Percentiles rank a stretch among this genome's conserved stretches.
These are phyloP conservation scores for Ginglymostoma cirratum DNA, from an alignment of 2,113 vertebrate species.

Conservation along the genomic window DNA sequence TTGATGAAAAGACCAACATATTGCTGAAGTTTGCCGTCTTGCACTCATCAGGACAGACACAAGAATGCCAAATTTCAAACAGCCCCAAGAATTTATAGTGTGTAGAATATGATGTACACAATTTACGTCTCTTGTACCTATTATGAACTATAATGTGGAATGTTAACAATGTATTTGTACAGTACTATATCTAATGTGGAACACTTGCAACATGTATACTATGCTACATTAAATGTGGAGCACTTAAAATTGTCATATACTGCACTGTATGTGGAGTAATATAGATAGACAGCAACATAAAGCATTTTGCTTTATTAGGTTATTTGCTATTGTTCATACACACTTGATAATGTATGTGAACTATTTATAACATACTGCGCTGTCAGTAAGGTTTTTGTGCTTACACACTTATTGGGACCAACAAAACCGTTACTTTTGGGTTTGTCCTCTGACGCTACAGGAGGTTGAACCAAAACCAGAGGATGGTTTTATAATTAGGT, in stretches of 20 bases:
- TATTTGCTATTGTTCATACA: neutral
- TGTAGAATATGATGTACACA: neutral
- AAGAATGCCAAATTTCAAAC: too few species aligned
- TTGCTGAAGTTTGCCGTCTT: too few species aligned
- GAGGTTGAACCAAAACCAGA: neutral
- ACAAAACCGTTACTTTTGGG: neutral
- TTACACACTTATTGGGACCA: neutral
- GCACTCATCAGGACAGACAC: neutral
- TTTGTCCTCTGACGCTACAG: neutral
- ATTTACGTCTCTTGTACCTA: neutral
- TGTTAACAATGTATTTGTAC: neutral
- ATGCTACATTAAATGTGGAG: neutral
- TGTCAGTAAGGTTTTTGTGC: neutral
- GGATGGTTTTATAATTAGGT: neutral
- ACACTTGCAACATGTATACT: neutral
- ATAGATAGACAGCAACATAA: too few species aligned
- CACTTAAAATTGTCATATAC: neutral
- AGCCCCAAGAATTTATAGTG: too few species aligned
- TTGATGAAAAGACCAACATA: neutral
- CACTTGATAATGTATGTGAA: neutral
- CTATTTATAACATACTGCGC: neutral
- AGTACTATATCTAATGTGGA: neutral
- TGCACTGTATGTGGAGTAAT: neutral
- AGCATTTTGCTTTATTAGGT: too few species aligned
- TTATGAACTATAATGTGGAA: neutral